A percentile compares a stretch with the other conserved stretches of the same genome.
Evolutionary conservation across 2,888 invertebrate species (phyloP).

Genomic region (Drosophila greeni): DNA sequence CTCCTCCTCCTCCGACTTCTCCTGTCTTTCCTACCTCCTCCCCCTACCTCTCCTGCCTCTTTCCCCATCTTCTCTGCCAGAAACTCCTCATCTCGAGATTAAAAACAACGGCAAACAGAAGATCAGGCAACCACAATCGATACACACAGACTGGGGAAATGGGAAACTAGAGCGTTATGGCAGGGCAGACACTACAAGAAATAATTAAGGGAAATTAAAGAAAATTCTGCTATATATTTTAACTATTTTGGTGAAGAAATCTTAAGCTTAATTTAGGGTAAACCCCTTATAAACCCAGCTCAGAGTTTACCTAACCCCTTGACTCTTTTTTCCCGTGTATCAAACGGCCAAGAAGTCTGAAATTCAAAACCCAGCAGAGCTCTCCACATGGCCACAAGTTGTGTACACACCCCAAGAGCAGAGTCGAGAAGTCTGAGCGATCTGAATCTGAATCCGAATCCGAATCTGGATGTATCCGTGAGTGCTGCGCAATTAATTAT

Average conservation of each 20-base stretch:
- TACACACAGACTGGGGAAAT: slow-evolving; percentile 11
- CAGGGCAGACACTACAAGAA: slow-evolving; percentile 5
- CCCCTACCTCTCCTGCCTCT: background rate
- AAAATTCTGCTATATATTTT: too few species aligned
- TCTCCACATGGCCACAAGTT: slow-evolving; percentile 11
- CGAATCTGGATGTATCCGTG: slow-evolving; percentile 1
- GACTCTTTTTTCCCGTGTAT: slow-evolving; percentile 2
- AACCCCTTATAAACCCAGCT: background rate
- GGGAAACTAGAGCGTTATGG: slow-evolving; percentile 2
- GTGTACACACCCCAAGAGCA: background rate
- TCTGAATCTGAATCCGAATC: slow-evolving; percentile 1
- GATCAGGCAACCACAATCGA: slow-evolving; percentile 12
- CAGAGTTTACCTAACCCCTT: background rate
- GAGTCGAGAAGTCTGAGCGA: background rate
- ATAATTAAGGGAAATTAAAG: background rate
- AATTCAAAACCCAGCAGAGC: slow-evolving; percentile 7
- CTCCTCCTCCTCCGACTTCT: background rate
- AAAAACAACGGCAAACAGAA: slow-evolving; percentile 6
- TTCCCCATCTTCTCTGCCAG: background rate
- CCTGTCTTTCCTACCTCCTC: background rate
- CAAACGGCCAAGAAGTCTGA: slow-evolving; percentile 4
- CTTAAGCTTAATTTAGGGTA: background rate
- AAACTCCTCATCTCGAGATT: slow-evolving; percentile 12
- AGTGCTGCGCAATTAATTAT: slow-evolving; percentile 59
- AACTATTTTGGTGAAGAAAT: too few species aligned